Conservation (phyloP, 2,797 vertebrate species). For the Sandelia bainsii region DNA sequence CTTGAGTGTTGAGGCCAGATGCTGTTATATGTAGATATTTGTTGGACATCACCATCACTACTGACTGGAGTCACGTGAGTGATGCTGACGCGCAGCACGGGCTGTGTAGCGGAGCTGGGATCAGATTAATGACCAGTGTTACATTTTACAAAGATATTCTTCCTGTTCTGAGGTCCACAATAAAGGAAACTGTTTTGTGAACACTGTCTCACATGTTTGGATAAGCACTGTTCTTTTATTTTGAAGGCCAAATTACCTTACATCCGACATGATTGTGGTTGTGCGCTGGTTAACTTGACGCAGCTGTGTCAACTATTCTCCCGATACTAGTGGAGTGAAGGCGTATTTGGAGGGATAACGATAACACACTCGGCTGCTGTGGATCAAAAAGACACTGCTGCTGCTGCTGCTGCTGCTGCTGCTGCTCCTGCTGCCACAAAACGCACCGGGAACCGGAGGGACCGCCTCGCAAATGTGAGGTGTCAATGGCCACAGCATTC, state of each 20-base stretch:
- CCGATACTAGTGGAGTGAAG: slow-evolving; percentile 64
- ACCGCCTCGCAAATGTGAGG: slow-evolving; percentile 21
- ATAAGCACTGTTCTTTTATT: slow-evolving; percentile 31
- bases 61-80: slow-evolving; percentile 69
- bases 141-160: accelerated
- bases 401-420: slow-evolving; percentile 4
- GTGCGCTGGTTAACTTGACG: background rate
- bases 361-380: slow-evolving; percentile 46
- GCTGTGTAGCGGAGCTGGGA: slow-evolving; percentile 46
- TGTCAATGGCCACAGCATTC: slow-evolving; percentile 62
- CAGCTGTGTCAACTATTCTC: slow-evolving; percentile 48
- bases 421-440: background rate
- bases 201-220: accelerated
- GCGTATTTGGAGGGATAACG: slow-evolving; percentile 64
- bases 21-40: background rate
- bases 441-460: slow-evolving; percentile 32
- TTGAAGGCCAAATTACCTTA: accelerated
- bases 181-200: background rate
- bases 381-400: slow-evolving; percentile 36
- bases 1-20: background rate
- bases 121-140: slow-evolving; percentile 40
- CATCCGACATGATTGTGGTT: background rate
- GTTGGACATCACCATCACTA: slow-evolving; percentile 4
- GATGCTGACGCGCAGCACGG: slow-evolving; percentile 58
- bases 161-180: background rate